Evolutionary conservation across 2,113 vertebrate species (phyloP).

Genomic region (Hydropotes inermis): DNA sequence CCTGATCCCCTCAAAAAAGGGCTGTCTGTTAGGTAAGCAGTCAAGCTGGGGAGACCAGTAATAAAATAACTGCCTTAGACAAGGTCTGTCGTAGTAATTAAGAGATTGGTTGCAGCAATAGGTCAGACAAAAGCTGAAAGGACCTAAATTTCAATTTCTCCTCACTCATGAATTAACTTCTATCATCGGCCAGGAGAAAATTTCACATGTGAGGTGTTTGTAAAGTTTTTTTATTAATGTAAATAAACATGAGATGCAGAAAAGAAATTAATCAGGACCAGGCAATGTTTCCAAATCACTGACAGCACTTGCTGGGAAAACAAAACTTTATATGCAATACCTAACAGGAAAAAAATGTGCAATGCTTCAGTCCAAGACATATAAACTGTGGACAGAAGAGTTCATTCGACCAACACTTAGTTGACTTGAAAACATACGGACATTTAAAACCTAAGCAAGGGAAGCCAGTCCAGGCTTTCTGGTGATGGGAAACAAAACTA

Average conservation of each 20-base stretch:
- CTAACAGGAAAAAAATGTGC: conserved; percentile 11
- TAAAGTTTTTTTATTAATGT: conserved; percentile 36
- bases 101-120: background rate
- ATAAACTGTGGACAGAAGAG: conserved; percentile 47
- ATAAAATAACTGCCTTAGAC: background rate
- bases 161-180: background rate
- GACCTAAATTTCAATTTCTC: background rate
- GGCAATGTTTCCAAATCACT: conserved; percentile 50
- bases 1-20: background rate
- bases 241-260: conserved; percentile 60
- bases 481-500: conserved; percentile 10
- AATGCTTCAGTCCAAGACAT: conserved; percentile 50
- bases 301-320: conserved; percentile 48
- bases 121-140: background rate
- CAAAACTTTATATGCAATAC: conserved; percentile 56
- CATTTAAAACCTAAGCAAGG: background rate
- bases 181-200: background rate
- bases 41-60: background rate
- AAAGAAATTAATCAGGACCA: conserved; percentile 57
- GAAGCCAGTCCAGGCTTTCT: background rate
- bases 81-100: background rate
- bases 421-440: conserved; percentile 44
- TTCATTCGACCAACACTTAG: background rate
- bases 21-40: background rate
- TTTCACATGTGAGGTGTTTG: conserved; percentile 19